phyloP scores from a whole-genome alignment of 2,888 invertebrate species.

The Dryobota labecula region DNA sequence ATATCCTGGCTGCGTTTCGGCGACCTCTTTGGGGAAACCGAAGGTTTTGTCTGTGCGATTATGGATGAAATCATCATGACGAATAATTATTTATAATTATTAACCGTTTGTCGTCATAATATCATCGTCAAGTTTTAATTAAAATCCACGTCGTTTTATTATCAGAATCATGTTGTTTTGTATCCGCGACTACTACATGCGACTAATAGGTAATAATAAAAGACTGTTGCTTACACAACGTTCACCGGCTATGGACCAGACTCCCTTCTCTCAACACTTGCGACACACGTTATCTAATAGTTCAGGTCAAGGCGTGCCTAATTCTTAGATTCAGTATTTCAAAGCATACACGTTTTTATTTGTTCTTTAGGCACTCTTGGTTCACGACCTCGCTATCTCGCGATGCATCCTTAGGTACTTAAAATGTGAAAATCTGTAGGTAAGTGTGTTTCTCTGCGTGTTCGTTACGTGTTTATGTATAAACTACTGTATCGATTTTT shows the following conservation, averaged over 20 bases:
- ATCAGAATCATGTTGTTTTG: constrained; percentile 22
- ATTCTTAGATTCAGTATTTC: constrained; percentile 44
- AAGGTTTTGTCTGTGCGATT: too few species aligned
- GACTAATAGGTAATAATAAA: not conserved
- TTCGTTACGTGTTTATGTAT: too few species aligned
- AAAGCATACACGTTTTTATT: constrained; percentile 17
- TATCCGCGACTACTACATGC: constrained; percentile 1
- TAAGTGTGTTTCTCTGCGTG: too few species aligned
- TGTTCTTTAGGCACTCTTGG: constrained; percentile 6
- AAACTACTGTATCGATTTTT: not conserved
- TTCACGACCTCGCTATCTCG: not conserved
- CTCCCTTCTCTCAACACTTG: constrained; percentile 46
- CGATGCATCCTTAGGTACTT: constrained; percentile 4
- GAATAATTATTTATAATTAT: too few species aligned
- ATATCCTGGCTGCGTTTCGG: too few species aligned
- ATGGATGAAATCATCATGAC: too few species aligned
- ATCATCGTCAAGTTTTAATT: constrained; percentile 29
- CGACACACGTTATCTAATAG: constrained; percentile 53
- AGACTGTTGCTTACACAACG: not conserved
- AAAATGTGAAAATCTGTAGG: too few species aligned
- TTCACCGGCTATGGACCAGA: not conserved
- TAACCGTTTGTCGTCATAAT: constrained; percentile 1
- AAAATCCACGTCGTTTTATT: constrained; percentile 23
- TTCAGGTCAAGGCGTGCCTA: constrained; percentile 49
- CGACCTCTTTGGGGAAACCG: too few species aligned